Percentiles rank a stretch among this genome's conserved stretches.
Evolutionary conservation across 2,888 invertebrate genomes (phyloP).

Genomic region (Xestia xanthographa): DNA sequence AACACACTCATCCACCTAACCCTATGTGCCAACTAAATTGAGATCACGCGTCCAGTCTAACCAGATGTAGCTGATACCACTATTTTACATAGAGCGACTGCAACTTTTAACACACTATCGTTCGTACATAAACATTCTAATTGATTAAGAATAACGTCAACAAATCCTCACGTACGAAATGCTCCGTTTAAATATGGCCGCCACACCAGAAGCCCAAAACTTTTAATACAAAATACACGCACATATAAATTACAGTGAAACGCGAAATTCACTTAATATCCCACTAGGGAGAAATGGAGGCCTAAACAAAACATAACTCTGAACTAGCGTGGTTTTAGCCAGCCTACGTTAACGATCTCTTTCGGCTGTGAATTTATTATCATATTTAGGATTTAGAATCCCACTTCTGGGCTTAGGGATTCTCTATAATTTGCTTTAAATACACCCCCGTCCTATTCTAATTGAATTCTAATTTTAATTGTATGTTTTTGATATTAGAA

Average conservation of each 20-base stretch:
- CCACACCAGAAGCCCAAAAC: constrained; percentile 18
- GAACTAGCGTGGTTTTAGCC: constrained; percentile 52
- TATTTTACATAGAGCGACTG: no score
- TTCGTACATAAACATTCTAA: not conserved
- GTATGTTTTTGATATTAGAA: not conserved
- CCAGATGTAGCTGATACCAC: no score
- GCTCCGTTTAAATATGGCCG: constrained; percentile 17
- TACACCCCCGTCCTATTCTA: not conserved
- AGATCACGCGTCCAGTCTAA: no score
- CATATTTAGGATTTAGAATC: constrained; percentile 26
- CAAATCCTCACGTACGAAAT: not conserved
- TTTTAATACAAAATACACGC: constrained; percentile 36
- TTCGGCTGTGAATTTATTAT: constrained; percentile 44
- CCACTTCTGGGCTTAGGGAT: not conserved
- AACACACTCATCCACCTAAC: no score
- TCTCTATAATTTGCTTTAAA: constrained; percentile 10
- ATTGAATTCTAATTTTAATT: not conserved
- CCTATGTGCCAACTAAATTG: no score
- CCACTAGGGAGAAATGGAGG: constrained; percentile 41
- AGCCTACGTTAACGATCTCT: constrained; percentile 44
- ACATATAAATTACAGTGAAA: constrained; percentile 47
- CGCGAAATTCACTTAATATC: constrained; percentile 59
- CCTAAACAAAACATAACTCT: constrained; percentile 56
- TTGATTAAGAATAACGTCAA: constrained; percentile 12
- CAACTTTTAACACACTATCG: not conserved